A percentile compares a stretch with the other conserved stretches of the same genome.
Evolutionary conservation across 2,113 vertebrate species (phyloP).

Genomic region (Sander vitreus): DNA sequence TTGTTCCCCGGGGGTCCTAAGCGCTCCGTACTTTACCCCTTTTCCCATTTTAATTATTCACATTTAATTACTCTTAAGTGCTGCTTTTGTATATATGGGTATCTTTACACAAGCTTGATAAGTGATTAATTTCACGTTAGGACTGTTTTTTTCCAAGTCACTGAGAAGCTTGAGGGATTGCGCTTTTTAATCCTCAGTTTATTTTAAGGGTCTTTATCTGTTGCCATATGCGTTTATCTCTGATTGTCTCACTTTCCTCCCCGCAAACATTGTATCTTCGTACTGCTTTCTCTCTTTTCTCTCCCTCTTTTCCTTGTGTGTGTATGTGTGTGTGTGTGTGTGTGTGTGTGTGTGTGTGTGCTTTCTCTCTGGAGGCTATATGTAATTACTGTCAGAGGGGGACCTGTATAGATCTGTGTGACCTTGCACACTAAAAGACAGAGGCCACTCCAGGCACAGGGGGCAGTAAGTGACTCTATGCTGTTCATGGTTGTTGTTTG

Average conservation of each 20-base stretch:
- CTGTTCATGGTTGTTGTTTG: conserved; percentile 32
- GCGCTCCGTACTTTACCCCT: conserved; percentile 43
- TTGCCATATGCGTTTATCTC: conserved; percentile 62
- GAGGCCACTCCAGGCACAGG: conserved; percentile 62
- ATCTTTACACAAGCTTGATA: conserved; percentile 61
- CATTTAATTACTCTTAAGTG: conserved; percentile 77
- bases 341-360: conserved; percentile 47
- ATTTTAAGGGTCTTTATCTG: conserved; percentile 66
- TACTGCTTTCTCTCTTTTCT: conserved; percentile 21
- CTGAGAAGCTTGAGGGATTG: conserved; percentile 66
- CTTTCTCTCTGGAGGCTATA: conserved; percentile 72
- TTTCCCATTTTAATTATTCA: conserved; percentile 75
- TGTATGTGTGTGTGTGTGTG: conserved; percentile 44
- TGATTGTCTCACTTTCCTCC: conserved; percentile 54
- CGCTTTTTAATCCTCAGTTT: conserved; percentile 66
- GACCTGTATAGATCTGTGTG: conserved; percentile 73
- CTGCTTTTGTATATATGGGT: conserved; percentile 43
- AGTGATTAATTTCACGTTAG: conserved; percentile 66
- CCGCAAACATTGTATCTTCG: conserved; percentile 27
- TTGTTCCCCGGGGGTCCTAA: conserved; percentile 45
- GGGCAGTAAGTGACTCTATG: conserved; percentile 40
- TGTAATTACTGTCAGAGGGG: conserved; percentile 82
- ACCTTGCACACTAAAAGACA: conserved; percentile 76
- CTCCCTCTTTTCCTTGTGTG: conserved; percentile 45
- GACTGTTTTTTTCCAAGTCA: conserved; percentile 58